Percentiles rank a stretch among this genome's conserved stretches.
These are phyloP conservation scores for Hypsibius dujardini DNA, from an alignment of 1,140 invertebrate genomes.

Conservation along the genomic window DNA sequence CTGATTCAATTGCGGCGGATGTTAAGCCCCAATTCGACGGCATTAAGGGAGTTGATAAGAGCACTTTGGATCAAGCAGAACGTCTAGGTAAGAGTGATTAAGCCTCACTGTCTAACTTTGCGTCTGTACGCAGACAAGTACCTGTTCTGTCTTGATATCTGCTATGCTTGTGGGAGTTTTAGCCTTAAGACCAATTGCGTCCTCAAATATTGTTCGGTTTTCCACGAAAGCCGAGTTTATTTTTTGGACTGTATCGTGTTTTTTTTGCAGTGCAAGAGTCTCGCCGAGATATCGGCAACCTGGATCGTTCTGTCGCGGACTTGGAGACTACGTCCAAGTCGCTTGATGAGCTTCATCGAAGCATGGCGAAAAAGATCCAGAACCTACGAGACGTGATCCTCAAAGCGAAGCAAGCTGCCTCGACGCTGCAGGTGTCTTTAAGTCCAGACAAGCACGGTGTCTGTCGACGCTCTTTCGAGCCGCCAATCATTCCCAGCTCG, in stretches of 20 bases:
- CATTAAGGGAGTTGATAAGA: not conserved
- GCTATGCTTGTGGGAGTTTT: too few species aligned
- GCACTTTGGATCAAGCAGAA: not conserved
- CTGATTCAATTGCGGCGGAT: not conserved
- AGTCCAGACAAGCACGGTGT: constrained; percentile 36
- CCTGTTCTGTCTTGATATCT: too few species aligned
- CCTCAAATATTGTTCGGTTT: too few species aligned
- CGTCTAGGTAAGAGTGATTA: too few species aligned
- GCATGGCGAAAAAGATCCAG: constrained; percentile 38
- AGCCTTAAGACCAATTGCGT: too few species aligned
- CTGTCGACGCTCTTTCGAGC: constrained; percentile 54
- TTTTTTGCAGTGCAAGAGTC: not conserved
- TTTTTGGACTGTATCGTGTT: too few species aligned
- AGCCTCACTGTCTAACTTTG: too few species aligned
- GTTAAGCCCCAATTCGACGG: not conserved
- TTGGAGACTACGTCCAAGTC: constrained; percentile 27
- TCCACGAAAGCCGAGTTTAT: too few species aligned
- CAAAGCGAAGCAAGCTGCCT: constrained; percentile 56
- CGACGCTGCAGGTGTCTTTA: constrained; percentile 62
- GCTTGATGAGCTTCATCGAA: constrained; percentile 29
- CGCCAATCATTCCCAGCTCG: constrained; percentile 25
- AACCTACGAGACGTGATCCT: constrained; percentile 52
- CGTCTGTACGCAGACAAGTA: too few species aligned
- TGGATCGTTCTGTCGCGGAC: not conserved
- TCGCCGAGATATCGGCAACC: not conserved